Conservation (phyloP, 2,113 vertebrate species). For the Verasper variegatus region DNA sequence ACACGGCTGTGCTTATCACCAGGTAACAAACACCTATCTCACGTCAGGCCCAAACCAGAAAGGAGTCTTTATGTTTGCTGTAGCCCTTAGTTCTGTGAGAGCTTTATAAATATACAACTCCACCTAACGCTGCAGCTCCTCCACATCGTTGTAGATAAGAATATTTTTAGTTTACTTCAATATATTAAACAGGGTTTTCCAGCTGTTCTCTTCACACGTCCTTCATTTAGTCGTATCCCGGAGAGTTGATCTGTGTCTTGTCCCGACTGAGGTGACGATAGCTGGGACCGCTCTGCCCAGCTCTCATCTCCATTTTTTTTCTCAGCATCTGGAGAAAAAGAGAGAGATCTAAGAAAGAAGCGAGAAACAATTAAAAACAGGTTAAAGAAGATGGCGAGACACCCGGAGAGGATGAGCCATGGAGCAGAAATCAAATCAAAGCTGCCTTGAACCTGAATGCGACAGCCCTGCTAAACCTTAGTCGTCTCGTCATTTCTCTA, state of each 20-base stretch:
- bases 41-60: too few species aligned
- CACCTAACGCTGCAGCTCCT: too few species aligned
- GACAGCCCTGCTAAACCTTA: constrained; percentile 4
- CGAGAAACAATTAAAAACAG: constrained; percentile 15
- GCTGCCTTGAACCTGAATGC: constrained; percentile 30
- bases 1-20: constrained; percentile 96
- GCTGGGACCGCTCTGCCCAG: constrained; percentile 26
- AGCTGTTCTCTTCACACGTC: not conserved
- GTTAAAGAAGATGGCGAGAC: constrained; percentile 9
- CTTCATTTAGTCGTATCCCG: not conserved
- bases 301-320: constrained; percentile 6
- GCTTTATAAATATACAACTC: too few species aligned
- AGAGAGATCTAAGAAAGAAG: not conserved
- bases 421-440: constrained; percentile 30
- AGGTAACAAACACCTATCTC: constrained; percentile 78
- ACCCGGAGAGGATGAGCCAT: not conserved
- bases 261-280: constrained; percentile 46
- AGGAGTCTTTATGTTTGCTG: too few species aligned
- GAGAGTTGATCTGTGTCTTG: constrained; percentile 46
- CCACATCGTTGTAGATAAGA: not conserved
- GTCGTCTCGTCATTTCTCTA: not conserved
- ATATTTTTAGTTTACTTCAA: not conserved
- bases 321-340: constrained; percentile 40
- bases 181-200: not conserved
- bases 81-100: too few species aligned